phyloP scores from a whole-genome alignment of 2,888 invertebrate genomes.

The Ennomos erosarius region DNA sequence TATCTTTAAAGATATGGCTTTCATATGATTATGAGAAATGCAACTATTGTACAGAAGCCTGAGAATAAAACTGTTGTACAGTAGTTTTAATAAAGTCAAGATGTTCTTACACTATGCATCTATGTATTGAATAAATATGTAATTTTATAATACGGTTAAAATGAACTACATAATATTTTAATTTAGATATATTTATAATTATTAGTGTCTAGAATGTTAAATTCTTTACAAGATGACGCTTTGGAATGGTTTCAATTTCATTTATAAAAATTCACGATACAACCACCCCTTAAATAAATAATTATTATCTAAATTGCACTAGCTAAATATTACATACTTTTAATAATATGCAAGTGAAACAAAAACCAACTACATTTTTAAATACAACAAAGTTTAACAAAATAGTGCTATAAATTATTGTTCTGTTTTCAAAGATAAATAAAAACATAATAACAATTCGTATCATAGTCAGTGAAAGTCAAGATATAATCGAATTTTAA shows the following conservation, averaged over 20 bases:
- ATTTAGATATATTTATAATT: constrained; percentile 8
- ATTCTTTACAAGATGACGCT: constrained; percentile 29
- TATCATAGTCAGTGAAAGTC: neutral
- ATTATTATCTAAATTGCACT: constrained; percentile 73
- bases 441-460: neutral
- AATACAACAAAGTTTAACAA: neutral
- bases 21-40: constrained; percentile 8
- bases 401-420: too few species aligned
- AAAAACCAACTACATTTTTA: constrained; percentile 8
- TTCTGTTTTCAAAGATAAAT: too few species aligned
- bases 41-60: constrained; percentile 7
- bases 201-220: constrained; percentile 18
- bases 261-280: constrained; percentile 48
- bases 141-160: constrained; percentile 8
- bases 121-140: constrained; percentile 12
- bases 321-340: constrained; percentile 61
- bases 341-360: constrained; percentile 18
- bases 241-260: constrained; percentile 69
- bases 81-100: constrained; percentile 2
- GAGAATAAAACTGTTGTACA: neutral
- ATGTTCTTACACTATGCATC: too few species aligned
- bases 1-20: constrained; percentile 11
- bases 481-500: too few species aligned
- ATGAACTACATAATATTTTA: constrained; percentile 12
- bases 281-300: constrained; percentile 68